Percentiles rank a stretch among this genome's conserved stretches.
Evolutionary conservation across 1,140 invertebrate genomes (phyloP).

Genomic region (Saccostrea echinata): DNA sequence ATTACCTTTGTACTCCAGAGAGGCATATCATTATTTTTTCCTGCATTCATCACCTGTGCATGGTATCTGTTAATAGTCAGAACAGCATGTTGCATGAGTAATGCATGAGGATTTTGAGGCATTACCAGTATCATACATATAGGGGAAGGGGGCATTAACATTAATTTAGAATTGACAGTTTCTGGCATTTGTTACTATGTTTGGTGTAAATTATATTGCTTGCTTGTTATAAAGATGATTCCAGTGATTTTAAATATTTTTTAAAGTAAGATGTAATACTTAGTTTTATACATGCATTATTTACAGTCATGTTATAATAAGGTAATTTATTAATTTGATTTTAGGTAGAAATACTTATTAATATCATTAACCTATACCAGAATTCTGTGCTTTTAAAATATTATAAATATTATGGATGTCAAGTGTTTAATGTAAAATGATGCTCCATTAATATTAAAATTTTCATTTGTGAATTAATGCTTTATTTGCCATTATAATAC

Average conservation of each 20-base stretch:
- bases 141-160: background rate
- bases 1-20: background rate
- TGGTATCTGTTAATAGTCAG: background rate
- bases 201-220: background rate
- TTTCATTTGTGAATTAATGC: too few relatives aligned
- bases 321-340: background rate
- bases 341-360: background rate
- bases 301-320: background rate
- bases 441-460: too few relatives aligned
- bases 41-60: background rate
- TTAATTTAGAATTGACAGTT: background rate
- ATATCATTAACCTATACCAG: background rate
- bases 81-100: constrained; percentile 6
- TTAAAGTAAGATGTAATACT: background rate
- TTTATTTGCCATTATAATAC: too few relatives aligned
- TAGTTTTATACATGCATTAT: constrained; percentile 7
- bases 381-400: too few relatives aligned
- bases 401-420: too few relatives aligned
- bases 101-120: background rate
- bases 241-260: background rate
- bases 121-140: background rate
- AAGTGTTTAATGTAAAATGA: too few relatives aligned
- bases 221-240: background rate
- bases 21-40: background rate
- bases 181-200: background rate